phyloP scores from a whole-genome alignment of 92 coral and sea anemone species.

The Actinostola sp. region DNA sequence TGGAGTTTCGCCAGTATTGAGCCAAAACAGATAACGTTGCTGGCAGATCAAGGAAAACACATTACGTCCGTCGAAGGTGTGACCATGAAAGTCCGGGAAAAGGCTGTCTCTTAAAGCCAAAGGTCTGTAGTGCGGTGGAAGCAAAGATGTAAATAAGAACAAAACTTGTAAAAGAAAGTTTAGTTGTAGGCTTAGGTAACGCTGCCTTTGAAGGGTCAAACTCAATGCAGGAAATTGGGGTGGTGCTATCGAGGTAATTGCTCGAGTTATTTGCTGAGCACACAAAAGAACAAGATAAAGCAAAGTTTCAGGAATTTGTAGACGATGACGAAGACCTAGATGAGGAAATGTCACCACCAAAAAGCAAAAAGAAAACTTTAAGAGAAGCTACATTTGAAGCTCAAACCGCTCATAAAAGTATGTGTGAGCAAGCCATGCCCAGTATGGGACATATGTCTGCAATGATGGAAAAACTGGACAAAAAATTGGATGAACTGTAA shows the following conservation, averaged over 20 bases:
- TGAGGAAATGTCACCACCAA: background rate
- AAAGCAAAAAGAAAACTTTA: slow-evolving; percentile 4
- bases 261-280: too few species aligned
- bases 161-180: background rate
- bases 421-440: slow-evolving; percentile 9
- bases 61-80: background rate
- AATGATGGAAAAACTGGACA: slow-evolving; percentile 11
- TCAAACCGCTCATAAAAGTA: slow-evolving; percentile 6
- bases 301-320: background rate
- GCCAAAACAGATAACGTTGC: background rate
- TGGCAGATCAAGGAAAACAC: background rate
- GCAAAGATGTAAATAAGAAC: background rate
- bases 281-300: too few species aligned
- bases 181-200: background rate
- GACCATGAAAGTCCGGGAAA: background rate
- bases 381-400: slow-evolving; percentile 18
- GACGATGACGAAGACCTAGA: background rate
- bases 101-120: background rate
- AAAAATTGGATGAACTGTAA: slow-evolving; percentile 10
- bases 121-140: background rate
- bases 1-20: slow-evolving; percentile 17
- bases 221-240: too few species aligned
- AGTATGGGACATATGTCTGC: background rate
- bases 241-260: too few species aligned
- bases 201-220: too few species aligned